Evolutionary conservation across 2,888 invertebrate genomes (phyloP).

Genomic region (Mesorhabditis sp.): DNA sequence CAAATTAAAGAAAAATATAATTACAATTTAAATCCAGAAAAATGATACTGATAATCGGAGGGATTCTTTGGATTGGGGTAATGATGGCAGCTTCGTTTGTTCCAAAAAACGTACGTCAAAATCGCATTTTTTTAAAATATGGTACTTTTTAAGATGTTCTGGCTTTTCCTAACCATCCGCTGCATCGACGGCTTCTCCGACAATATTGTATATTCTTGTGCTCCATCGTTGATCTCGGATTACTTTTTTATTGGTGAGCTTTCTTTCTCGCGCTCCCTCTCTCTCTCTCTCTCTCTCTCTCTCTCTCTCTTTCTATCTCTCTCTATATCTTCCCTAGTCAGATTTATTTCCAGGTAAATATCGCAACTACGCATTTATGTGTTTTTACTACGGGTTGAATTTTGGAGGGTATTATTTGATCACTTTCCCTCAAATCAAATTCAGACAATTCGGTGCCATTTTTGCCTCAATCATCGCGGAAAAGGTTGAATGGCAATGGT

Average conservation of each 20-base stretch:
- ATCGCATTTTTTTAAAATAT: not conserved
- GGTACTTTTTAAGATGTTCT: not conserved
- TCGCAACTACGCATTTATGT: constrained; percentile 2
- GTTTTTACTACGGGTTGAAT: constrained; percentile 3
- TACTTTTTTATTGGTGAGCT: not conserved
- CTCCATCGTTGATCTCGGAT: constrained; percentile 2
- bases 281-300: too few relatives aligned
- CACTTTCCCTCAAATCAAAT: not conserved
- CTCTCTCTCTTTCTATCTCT: too few relatives aligned
- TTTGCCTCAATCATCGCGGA: not conserved
- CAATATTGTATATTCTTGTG: not conserved
- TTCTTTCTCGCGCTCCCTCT: too few relatives aligned
- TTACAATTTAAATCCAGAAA: not conserved
- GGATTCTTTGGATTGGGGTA: not conserved
- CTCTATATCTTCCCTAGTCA: too few relatives aligned
- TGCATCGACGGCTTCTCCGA: constrained; percentile 6
- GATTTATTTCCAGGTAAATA: constrained; percentile 1
- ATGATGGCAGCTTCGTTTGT: not conserved
- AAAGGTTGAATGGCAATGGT: not conserved
- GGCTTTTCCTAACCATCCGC: not conserved
- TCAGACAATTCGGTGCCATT: constrained; percentile 2
- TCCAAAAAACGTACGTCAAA: not conserved
- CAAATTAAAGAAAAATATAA: too few relatives aligned
- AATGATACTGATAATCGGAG: not conserved
- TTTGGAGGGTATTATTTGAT: not conserved